These are phyloP conservation scores for Hirundichthys speculiger DNA, from an alignment of 2,113 vertebrate species.

Conservation along the genomic window DNA sequence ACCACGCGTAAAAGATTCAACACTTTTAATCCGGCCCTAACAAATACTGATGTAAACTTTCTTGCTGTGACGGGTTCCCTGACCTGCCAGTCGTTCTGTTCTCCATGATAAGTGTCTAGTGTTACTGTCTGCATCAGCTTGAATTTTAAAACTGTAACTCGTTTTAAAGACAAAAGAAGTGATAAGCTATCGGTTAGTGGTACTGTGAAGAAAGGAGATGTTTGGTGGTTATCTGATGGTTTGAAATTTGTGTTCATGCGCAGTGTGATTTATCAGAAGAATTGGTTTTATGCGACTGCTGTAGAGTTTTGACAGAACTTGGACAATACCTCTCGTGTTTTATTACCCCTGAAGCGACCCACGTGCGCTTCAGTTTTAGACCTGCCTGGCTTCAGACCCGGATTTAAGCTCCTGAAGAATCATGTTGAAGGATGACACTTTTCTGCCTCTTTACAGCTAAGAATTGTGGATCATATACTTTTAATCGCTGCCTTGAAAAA, in stretches of 20 bases:
- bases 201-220: not conserved
- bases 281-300: not conserved
- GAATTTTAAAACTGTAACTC: slow-evolving; percentile 2
- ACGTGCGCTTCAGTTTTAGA: slow-evolving; percentile 18
- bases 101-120: slow-evolving; percentile 6
- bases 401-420: too few species aligned
- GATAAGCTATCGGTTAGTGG: not conserved
- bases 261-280: slow-evolving; percentile 1
- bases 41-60: slow-evolving; percentile 13
- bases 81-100: slow-evolving; percentile 30
- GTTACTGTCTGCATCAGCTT: not conserved
- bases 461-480: not conserved
- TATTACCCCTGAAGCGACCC: slow-evolving; percentile 17
- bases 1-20: slow-evolving; percentile 46
- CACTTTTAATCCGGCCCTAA: slow-evolving; percentile 1
- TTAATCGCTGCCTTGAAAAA: slow-evolving; percentile 19
- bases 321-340: not conserved
- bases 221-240: slow-evolving; percentile 6
- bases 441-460: slow-evolving; percentile 16
- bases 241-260: not conserved
- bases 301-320: not conserved
- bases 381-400: not conserved
- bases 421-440: not conserved
- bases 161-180: not conserved
- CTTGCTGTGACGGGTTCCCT: not conserved